Percentiles rank a stretch among this genome's conserved stretches.
Conservation (phyloP, 1,140 invertebrate genomes). For the Meloidogyne floridensis region DNA sequence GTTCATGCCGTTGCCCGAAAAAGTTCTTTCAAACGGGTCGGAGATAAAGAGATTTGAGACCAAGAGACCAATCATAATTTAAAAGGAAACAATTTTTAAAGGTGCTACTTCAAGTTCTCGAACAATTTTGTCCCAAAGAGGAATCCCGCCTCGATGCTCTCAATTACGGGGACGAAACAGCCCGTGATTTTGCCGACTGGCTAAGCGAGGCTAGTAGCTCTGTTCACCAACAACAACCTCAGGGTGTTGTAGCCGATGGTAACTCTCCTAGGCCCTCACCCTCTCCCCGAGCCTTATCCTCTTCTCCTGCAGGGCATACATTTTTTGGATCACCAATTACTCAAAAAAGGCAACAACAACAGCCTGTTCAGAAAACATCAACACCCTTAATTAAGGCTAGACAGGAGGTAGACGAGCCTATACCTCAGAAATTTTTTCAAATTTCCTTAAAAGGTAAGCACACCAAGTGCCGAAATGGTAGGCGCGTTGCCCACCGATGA, state of each 20-base stretch:
- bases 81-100: slow-evolving; percentile 28
- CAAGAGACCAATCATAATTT: slow-evolving; percentile 9
- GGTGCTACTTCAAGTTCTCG: slow-evolving; percentile 61
- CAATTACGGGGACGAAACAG: slow-evolving; percentile 11
- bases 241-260: not conserved
- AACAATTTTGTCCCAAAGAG: slow-evolving; percentile 70
- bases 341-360: slow-evolving; percentile 21
- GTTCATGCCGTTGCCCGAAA: too few relatives aligned
- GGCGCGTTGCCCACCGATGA: slow-evolving; percentile 81
- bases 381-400: slow-evolving; percentile 14
- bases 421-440: not conserved
- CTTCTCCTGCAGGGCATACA: slow-evolving; percentile 22
- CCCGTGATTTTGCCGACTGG: slow-evolving; percentile 27
- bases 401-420: slow-evolving; percentile 9
- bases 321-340: slow-evolving; percentile 20
- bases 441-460: slow-evolving; percentile 17
- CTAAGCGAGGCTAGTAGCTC: slow-evolving; percentile 28
- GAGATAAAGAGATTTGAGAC: too few relatives aligned
- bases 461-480: slow-evolving; percentile 73
- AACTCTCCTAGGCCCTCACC: slow-evolving; percentile 15
- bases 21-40: too few relatives aligned
- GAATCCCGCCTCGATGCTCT: slow-evolving; percentile 42
- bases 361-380: not conserved
- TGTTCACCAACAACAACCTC: slow-evolving; percentile 21
- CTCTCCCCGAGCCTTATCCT: slow-evolving; percentile 18